Evolutionary conservation across 2,888 invertebrate species (phyloP).

Genomic region (Capitulum mitella): DNA sequence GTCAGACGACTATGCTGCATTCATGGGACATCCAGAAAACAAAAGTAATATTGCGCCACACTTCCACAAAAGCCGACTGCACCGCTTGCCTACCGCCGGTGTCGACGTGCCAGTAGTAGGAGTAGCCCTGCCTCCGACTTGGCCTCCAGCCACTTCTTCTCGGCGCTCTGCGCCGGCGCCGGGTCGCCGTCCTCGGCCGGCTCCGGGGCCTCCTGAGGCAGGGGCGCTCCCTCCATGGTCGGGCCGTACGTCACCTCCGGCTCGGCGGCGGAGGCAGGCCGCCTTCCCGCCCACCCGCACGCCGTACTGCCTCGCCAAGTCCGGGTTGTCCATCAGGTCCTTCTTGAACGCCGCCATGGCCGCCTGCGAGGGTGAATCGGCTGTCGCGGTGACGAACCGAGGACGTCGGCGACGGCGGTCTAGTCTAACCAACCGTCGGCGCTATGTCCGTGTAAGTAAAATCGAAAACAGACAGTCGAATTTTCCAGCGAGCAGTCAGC

Average conservation of each 20-base stretch:
- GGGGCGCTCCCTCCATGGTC: slow-evolving; percentile 23
- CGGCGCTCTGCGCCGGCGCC: too few relatives aligned
- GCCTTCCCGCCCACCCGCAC: not conserved
- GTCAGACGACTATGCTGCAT: too few relatives aligned
- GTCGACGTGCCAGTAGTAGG: slow-evolving; percentile 34
- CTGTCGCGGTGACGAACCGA: too few relatives aligned
- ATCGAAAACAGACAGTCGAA: too few relatives aligned
- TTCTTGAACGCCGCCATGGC: slow-evolving; percentile 34
- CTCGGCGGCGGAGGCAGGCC: slow-evolving; percentile 29
- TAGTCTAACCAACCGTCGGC: too few relatives aligned
- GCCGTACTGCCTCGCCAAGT: slow-evolving; percentile 30
- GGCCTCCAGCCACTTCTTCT: slow-evolving; percentile 33
- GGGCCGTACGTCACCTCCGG: slow-evolving; percentile 32
- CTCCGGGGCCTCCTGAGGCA: not conserved
- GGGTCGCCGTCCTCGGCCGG: not conserved
- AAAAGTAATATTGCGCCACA: not conserved
- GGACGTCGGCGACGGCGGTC: too few relatives aligned
- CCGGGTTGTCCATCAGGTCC: slow-evolving; percentile 34
- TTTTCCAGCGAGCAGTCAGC: too few relatives aligned
- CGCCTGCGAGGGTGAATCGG: slow-evolving; percentile 30
- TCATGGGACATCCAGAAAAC: not conserved
- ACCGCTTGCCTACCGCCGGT: slow-evolving; percentile 30
- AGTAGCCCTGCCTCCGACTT: slow-evolving; percentile 31
- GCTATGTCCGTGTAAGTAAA: too few relatives aligned
- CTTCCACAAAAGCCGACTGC: not conserved